Evolutionary conservation across 2,113 vertebrate genomes (phyloP).

Genomic region (Eonycteris spelaea): DNA sequence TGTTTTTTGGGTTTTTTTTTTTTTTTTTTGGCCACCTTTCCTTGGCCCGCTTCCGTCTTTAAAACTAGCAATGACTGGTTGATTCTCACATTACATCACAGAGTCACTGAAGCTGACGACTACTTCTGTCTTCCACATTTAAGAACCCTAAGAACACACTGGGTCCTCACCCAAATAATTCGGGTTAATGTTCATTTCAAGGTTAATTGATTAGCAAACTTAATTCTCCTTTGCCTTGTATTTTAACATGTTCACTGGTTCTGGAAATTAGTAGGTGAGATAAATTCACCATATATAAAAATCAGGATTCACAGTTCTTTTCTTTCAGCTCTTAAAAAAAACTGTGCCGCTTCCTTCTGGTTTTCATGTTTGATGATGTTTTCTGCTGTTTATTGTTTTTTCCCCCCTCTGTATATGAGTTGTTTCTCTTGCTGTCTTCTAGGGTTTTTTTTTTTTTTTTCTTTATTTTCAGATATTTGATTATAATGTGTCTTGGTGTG

Average conservation of each 20-base stretch:
- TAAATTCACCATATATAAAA: not conserved
- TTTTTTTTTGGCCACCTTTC: not conserved
- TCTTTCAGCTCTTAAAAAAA: not conserved
- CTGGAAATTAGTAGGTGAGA: not conserved
- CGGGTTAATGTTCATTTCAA: not conserved
- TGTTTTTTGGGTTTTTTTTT: too few species aligned
- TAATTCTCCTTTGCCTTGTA: not conserved
- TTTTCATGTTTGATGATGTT: not conserved
- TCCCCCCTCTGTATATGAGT: not conserved
- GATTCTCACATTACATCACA: not conserved
- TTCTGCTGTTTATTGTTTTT: not conserved
- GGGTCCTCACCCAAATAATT: not conserved
- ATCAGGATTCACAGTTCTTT: not conserved
- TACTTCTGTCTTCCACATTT: not conserved
- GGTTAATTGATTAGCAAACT: not conserved
- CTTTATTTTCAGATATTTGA: not conserved
- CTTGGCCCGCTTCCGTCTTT: not conserved
- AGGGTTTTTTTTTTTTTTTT: not conserved
- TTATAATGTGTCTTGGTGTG: not conserved
- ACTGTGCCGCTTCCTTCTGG: not conserved
- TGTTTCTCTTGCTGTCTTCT: not conserved
- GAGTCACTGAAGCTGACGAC: not conserved
- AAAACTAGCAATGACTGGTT: not conserved
- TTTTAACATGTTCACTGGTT: not conserved
- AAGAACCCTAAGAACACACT: not conserved